Evolutionary conservation across 1,140 invertebrate genomes (phyloP).

Genomic region (Saccostrea echinata): DNA sequence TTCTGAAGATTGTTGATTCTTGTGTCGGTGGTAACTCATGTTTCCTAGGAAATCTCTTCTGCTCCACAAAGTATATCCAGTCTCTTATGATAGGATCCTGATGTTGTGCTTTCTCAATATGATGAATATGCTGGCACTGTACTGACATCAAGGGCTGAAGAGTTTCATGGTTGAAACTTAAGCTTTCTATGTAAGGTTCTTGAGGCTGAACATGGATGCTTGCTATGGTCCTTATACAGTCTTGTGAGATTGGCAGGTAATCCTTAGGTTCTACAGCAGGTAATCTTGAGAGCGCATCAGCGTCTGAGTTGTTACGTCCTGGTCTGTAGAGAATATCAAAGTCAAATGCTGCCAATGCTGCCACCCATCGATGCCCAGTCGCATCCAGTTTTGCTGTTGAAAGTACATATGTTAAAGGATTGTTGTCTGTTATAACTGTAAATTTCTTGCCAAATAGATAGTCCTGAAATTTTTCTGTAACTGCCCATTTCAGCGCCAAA

Average conservation of each 20-base stretch:
- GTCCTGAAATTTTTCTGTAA: slow-evolving; percentile 57
- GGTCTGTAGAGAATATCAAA: slow-evolving; percentile 54
- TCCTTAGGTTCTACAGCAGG: background rate
- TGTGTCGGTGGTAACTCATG: slow-evolving; percentile 2
- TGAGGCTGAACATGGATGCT: slow-evolving; percentile 19
- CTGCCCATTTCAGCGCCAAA: slow-evolving; percentile 57
- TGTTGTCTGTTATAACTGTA: slow-evolving; percentile 53
- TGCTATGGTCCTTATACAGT: slow-evolving; percentile 13
- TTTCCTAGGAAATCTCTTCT: background rate
- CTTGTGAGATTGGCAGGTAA: slow-evolving; percentile 5
- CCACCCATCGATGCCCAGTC: slow-evolving; percentile 52
- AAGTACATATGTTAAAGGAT: slow-evolving; percentile 49
- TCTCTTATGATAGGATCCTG: slow-evolving; percentile 31
- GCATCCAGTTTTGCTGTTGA: slow-evolving; percentile 57
- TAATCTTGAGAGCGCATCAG: slow-evolving; percentile 57
- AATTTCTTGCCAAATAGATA: slow-evolving; percentile 50
- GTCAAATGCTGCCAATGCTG: slow-evolving; percentile 47
- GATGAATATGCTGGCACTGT: background rate
- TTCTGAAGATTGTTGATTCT: slow-evolving; percentile 39
- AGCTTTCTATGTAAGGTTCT: slow-evolving; percentile 10
- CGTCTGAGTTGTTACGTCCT: slow-evolving; percentile 53
- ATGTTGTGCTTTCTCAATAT: slow-evolving; percentile 1
- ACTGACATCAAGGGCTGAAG: slow-evolving; percentile 2
- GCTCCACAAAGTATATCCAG: slow-evolving; percentile 4
- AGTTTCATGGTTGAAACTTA: background rate